A percentile compares a stretch with the other conserved stretches of the same genome.
These are phyloP conservation scores for Tetrapedia diversipes DNA, from an alignment of 2,888 invertebrate genomes.

Conservation along the genomic window DNA sequence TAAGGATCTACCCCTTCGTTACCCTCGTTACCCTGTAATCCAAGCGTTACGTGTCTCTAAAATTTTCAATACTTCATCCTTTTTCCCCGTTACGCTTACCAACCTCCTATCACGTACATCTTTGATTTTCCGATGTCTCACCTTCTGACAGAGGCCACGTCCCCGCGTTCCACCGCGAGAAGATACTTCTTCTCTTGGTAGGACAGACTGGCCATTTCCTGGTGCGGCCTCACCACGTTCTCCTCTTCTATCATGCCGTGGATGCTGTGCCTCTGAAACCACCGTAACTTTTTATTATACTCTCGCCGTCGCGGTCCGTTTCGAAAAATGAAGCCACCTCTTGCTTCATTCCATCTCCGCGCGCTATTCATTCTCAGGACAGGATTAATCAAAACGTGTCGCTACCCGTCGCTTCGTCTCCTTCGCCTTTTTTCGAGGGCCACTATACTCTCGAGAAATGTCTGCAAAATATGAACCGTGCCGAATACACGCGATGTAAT, in stretches of 20 bases:
- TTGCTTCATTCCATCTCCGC: neutral
- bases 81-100: neutral
- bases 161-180: conserved; percentile 97
- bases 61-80: neutral
- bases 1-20: neutral
- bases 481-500: too few relatives aligned
- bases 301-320: neutral
- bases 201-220: conserved; percentile 92
- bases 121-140: conserved; percentile 76
- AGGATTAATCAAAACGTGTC: conserved; percentile 21
- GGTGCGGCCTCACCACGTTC: conserved; percentile 94
- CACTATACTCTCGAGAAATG: too few relatives aligned
- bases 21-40: conserved; percentile 4
- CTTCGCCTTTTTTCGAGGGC: neutral
- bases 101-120: neutral
- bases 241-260: conserved; percentile 97
- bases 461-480: neutral
- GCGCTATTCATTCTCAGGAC: conserved; percentile 7
- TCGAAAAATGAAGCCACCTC: neutral
- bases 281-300: conserved; percentile 43
- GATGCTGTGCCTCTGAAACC: conserved; percentile 91
- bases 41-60: neutral
- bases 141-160: conserved; percentile 96
- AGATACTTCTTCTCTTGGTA: conserved; percentile 97
- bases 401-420: neutral